Conservation (phyloP, 2,888 invertebrate species). For the Platycheirus rosarum region DNA sequence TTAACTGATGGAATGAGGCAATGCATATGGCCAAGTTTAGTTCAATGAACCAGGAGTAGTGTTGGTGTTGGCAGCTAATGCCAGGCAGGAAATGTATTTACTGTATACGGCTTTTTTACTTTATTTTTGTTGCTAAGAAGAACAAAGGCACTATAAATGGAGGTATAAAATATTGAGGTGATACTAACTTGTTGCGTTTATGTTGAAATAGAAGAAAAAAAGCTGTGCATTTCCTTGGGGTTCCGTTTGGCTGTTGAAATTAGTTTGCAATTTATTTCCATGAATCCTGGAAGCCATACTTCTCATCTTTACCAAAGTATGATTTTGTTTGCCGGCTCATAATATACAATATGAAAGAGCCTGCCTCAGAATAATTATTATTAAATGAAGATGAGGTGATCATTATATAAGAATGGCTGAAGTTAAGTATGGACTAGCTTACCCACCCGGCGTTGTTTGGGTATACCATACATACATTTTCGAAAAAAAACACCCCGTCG, state of each 20-base stretch:
- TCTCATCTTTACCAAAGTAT: too few relatives aligned
- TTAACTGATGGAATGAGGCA: neutral
- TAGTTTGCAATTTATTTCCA: conserved; percentile 53
- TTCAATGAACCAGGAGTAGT: conserved; percentile 63
- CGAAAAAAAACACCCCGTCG: too few relatives aligned
- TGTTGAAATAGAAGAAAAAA: conserved; percentile 9
- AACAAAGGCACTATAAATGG: conserved; percentile 18
- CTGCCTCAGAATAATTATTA: too few relatives aligned
- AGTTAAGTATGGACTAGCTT: too few relatives aligned
- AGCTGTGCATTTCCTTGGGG: conserved; percentile 37
- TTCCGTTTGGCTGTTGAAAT: conserved; percentile 25
- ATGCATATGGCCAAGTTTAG: conserved; percentile 41
- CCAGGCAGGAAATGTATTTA: conserved; percentile 52
- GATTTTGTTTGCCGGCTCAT: too few relatives aligned
- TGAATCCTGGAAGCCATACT: conserved; percentile 8
- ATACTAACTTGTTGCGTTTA: conserved; percentile 48
- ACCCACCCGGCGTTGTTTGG: too few relatives aligned
- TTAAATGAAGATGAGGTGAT: too few relatives aligned
- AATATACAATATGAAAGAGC: too few relatives aligned
- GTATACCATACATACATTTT: too few relatives aligned
- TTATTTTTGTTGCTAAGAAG: conserved; percentile 59
- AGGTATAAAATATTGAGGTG: neutral
- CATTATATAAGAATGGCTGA: too few relatives aligned
- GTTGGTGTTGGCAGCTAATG: conserved; percentile 58
- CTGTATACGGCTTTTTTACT: conserved; percentile 46